phyloP scores from a whole-genome alignment of 2,888 invertebrate genomes.

The Taenaris catops region DNA sequence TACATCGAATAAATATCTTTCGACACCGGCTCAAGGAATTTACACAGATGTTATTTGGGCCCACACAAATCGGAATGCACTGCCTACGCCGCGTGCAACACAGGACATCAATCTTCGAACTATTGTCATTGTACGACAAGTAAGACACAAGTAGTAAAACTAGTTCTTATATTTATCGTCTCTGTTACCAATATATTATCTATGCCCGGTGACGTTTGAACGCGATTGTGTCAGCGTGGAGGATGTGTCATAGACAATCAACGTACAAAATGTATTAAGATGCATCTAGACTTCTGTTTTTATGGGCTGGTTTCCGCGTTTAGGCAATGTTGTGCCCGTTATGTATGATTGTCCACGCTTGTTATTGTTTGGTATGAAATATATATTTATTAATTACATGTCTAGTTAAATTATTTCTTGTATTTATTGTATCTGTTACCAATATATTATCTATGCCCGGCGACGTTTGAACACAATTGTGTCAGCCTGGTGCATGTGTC shows the following conservation, averaged over 20 bases:
- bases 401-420: slow-evolving; percentile 14
- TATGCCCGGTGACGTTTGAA: slow-evolving; percentile 1
- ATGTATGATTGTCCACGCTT: no score
- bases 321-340: no score
- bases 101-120: slow-evolving; percentile 38
- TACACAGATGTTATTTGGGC: slow-evolving; percentile 51
- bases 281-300: no score
- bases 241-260: no score
- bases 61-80: slow-evolving; percentile 55
- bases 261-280: no score
- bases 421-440: slow-evolving; percentile 15
- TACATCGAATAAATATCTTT: slow-evolving; percentile 34
- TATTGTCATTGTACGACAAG: slow-evolving; percentile 31
- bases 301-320: no score
- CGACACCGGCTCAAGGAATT: slow-evolving; percentile 38
- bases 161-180: slow-evolving; percentile 17
- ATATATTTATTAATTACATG: no score
- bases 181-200: slow-evolving; percentile 13
- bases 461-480: slow-evolving; percentile 1
- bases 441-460: slow-evolving; percentile 12
- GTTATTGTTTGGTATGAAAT: no score
- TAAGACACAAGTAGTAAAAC: slow-evolving; percentile 17
- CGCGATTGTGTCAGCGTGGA: neutral
- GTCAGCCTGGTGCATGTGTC: neutral
- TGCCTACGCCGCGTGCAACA: slow-evolving; percentile 48